These are phyloP conservation scores for Microhierax caerulescens DNA, from an alignment of 2,797 vertebrate genomes.

Conservation along the genomic window DNA sequence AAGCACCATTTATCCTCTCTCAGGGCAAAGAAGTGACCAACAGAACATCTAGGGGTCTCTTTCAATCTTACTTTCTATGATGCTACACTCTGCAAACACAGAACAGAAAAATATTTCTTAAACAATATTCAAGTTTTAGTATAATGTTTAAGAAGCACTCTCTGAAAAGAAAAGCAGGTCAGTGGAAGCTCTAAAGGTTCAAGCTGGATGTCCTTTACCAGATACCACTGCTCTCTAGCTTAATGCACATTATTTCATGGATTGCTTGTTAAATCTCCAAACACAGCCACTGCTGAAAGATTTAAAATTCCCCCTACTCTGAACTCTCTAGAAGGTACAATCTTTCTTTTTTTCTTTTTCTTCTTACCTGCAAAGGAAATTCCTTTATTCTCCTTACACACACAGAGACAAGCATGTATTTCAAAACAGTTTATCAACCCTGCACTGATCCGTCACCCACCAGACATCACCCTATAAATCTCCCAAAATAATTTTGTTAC, in stretches of 20 bases:
- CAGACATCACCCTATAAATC: background rate
- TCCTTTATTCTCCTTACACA: background rate
- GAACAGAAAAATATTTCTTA: constrained; percentile 1
- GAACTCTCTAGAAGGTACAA: background rate
- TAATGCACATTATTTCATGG: background rate
- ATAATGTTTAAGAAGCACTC: background rate
- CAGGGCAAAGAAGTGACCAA: constrained; percentile 11
- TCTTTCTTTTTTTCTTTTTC: background rate
- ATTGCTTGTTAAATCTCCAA: background rate
- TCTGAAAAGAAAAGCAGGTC: background rate
- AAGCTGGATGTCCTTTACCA: background rate
- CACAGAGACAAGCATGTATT: background rate
- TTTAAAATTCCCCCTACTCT: background rate
- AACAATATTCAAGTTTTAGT: background rate
- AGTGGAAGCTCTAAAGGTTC: background rate
- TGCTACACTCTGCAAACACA: background rate
- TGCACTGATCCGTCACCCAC: background rate
- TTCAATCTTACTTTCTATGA: background rate
- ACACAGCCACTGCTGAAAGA: background rate
- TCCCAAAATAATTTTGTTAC: background rate
- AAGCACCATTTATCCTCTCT: constrained; percentile 40
- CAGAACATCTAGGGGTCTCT: constrained; percentile 17
- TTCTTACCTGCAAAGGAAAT: background rate
- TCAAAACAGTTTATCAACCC: background rate
- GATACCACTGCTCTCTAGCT: background rate